Percentiles rank a stretch among this genome's conserved stretches.
phyloP scores from a whole-genome alignment of 2,888 invertebrate genomes.

The Sinelater perroti region DNA sequence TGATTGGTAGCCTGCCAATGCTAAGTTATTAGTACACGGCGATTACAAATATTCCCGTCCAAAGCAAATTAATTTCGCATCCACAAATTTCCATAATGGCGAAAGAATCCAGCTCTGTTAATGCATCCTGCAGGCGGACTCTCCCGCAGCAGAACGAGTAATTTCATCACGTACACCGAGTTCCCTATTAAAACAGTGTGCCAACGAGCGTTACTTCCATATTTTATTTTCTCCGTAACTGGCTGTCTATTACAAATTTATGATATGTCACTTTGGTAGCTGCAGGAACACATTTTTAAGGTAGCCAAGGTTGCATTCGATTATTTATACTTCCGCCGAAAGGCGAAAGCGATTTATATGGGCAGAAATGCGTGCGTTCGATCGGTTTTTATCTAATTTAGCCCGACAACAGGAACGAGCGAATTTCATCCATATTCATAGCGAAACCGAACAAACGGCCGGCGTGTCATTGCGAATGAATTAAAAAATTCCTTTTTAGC shows the following conservation, averaged over 20 bases:
- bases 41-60: too few relatives aligned
- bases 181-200: not conserved
- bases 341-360: constrained; percentile 15
- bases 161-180: too few relatives aligned
- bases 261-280: constrained; percentile 18
- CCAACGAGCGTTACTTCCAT: constrained; percentile 1
- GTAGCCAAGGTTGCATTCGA: constrained; percentile 14
- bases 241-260: constrained; percentile 14
- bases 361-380: constrained; percentile 1
- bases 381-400: constrained; percentile 11
- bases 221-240: constrained; percentile 10
- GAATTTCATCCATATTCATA: not conserved
- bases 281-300: constrained; percentile 17
- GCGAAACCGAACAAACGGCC: not conserved
- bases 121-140: too few relatives aligned
- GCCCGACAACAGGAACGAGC: not conserved
- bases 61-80: too few relatives aligned
- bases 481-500: not conserved
- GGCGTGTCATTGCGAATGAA: not conserved
- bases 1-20: too few relatives aligned
- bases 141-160: too few relatives aligned
- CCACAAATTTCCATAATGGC: too few relatives aligned
- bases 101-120: too few relatives aligned
- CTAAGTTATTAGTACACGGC: too few relatives aligned
- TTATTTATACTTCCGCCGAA: constrained; percentile 19